Base-by-base conservation (phyloP, 2,888 invertebrate genomes). In the Eupelmus urozonus region DNA sequence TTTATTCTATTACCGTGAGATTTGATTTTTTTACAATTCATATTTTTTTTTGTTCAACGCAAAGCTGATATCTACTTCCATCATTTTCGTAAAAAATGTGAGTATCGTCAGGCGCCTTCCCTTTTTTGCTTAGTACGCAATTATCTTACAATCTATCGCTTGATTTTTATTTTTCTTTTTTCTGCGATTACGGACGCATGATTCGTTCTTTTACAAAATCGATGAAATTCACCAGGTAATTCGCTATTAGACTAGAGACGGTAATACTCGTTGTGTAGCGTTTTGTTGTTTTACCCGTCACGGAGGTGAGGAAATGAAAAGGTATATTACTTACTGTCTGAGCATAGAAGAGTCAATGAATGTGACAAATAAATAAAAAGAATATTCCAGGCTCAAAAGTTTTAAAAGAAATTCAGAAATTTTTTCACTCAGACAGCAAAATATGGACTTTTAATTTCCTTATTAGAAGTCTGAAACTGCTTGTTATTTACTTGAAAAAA, bases 211-310 rank as follows among this genome's bases (percentile, higher is more conserved):
- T 82, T 82, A 83, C 80, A 83, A 83, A 82, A 82, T 83, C 75
- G 79, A 80, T 82, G 79, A 83, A 84, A 83, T 84, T 82, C 29
- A 84, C 76, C 80, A 81, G 81, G 79, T 83, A 82, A 81, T 80
- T 84, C 71, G 76, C 81, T 85, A 85, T 74, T 40, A 82, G 82
- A 84, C 82, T 86, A 86, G 82, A 87, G 84, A 86, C 86, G 85
- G 84, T 85, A 85, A 83, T 86, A 85, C 82, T 87, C 87, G 87
- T 86, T 87, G 87, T 87, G 84, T 86, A 83, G 82, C 83, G 84
- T 83, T 82, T 81, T 20, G 2, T 49, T 82, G 65, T 23, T 67
- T 71, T 20, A 5, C 16, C 51, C 11, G 18, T 4, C 0, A n/a
- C 25, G 51, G n/a, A 13, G 40, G 66, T 11, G 59, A n/a, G 23